Evolutionary conservation across 1,140 invertebrate genomes (phyloP), one percentile per base, ranked within the genome.

Genomic region (Orius insidiosus): DNA sequence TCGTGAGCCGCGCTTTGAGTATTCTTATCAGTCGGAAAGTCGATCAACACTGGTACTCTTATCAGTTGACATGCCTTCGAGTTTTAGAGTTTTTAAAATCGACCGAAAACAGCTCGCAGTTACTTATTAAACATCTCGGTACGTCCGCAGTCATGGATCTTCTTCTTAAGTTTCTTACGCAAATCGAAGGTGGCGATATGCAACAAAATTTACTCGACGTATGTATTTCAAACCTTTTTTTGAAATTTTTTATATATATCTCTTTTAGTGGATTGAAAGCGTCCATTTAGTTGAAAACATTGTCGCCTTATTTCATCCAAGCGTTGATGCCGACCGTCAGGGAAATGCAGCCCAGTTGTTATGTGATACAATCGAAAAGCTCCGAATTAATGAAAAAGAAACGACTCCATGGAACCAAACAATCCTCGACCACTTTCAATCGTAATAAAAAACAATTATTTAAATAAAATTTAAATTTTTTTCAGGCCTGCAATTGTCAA

Each of bases 121-220:
- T 82, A 56, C 68, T 94, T 53, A 67, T 94, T 52, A 75, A 80
- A 56, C 90, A 96, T 66, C 74, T 96, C 55, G 79, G 85, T 55
- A 94, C 89, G 30, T 95, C 89, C 11, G 87, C 92, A 52, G 87
- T 96, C 56, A 92, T 92, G 75, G 90, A 96, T 72, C 73, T 93
- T 48, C 74, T 93, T 52, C 73, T 89, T 51, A 82, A 87, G 63
- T 73, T 90, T 50, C 74, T 93, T 58, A 86, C 85, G 37, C 76
- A 84, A 62, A 76, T 93, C 36, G 83, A 88, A 60, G 80, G 76
- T 47, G 67, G 66, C 50, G 78, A 85, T 57, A 74, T 79, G 62
- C 74, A 80, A 57, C 71, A 76, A 62, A 82, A 80, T 64, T 74
- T 90, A 58, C 73, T 89, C 59, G 77, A 81, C 65, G 88, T 93